Base-by-base conservation (phyloP, 23 tunicate genomes). In the Trididemnum nubilum region DNA sequence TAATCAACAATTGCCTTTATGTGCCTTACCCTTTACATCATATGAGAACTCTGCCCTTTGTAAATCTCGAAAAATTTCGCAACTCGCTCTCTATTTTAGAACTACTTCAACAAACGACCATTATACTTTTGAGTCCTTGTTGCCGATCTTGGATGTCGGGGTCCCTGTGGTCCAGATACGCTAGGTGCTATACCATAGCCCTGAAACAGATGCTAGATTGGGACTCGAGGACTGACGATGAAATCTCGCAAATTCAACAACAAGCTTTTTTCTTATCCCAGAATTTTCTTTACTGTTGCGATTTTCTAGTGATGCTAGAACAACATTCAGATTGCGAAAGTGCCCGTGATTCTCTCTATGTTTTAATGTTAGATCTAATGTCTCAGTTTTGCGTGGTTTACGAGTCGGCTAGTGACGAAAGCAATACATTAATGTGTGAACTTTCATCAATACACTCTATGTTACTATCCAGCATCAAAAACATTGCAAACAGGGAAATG, bases 331-430 rank as follows among this genome's bases (percentile, higher is more conserved):
- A 33, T 26, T 27, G 35, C 5, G 26, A 73, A 37, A 73, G 21
- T 73, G 79, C 79, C n/a, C 12, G 81, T 18, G 67, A 77, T 52
- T 77, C 67, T 15, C 25, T 77, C 2, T 28, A 34, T 54, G 67
- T 77, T n/a, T 28, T 77, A 22, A 3, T 57, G 40, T 33, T 77
- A 51, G 81, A 77, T 28, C 7, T 77, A 2, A 9, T 77, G 27
- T 51, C 58, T 2, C 9, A 37, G 31, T 73, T 73, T 40, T 38
- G 78, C 58, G 18, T 2, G 30, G 39, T 2, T 7, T 33, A 31
- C 4, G 38, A 67, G 38, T 67, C 38, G 7, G 15, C 7, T 24
- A 31, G 7, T 67, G 38, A 31, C n/a, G 4, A 4, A 15, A 4
- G 5, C 4, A 61, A 26, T 61, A 12, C 27, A 21, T 61, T 32